Base-by-base conservation (phyloP, 1,140 invertebrate genomes). In the Drosophila funebris region DNA sequence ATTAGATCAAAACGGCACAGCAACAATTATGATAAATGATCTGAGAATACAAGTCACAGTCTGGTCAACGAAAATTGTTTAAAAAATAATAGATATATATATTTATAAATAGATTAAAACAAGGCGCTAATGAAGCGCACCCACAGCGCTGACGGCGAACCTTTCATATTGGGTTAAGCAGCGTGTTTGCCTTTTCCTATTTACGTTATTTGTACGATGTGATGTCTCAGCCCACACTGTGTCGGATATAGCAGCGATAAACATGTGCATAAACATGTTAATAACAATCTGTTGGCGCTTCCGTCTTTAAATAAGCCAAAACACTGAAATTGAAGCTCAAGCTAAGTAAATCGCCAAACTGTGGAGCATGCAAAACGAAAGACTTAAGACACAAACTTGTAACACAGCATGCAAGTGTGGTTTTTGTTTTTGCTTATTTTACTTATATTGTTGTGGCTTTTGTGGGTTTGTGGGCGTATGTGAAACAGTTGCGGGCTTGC, bases 1-100 rank as follows among this genome's bases (percentile, higher is more conserved):
- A 78, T 63, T 70, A 29, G 62, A 78, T 52, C 54, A 58, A 57
- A 60, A 27, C 20, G 24, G 7, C 9, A 41, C 24, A 36, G 44
- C 4, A 46, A 56, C n/a, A 69, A 4, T 24, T 60, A 76, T 83
- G 79, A 83, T 84, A 83, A 83, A 83, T 83, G 79, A 83, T 54
- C 56, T 24, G 29, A 43, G 36, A 74, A 76, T 78, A 48, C 22
- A 64, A 64, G 24, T 29, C 37, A 33, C 24, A 44, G 46, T 73
- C 70, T 68, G 36, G 16, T 27, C 20, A 5, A 11, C n/a, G 52
- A 44, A 29, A 36, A 50, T 37, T 11, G 18, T n/a, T n/a, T n/a
- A n/a, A n/a, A n/a, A n/a, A n/a, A n/a, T n/a, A n/a, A n/a, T n/a
- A n/a, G n/a, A n/a, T n/a, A n/a, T n/a, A n/a, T n/a, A n/a, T 11